Base-by-base conservation (phyloP, 1,140 invertebrate genomes). In the Lethocerus indicus region DNA sequence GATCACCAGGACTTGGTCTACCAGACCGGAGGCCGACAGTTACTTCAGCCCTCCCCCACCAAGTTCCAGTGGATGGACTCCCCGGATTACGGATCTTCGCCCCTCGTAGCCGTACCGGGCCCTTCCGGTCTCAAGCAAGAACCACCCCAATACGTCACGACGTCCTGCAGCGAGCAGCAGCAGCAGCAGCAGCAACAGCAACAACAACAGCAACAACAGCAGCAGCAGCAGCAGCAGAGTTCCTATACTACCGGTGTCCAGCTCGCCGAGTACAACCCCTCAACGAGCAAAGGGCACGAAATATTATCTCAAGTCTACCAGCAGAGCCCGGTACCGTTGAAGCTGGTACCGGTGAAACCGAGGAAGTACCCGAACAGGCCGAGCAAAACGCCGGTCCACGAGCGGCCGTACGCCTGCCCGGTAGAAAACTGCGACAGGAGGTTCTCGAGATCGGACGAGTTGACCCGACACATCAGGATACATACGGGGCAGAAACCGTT, bases 401-500 rank as follows among this genome's bases (percentile, higher is more conserved):
- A 98, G 65, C 71, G 94, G 13, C 95, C 95, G 0, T 98, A 98
- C 69, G 91, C 93, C 16, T 98, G 95, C 65, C 95, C 94, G 0
- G 90, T 97, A 1, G 91, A 96, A 59, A 83, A 83, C 59, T 99
- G 96, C 70, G 94, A 98, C 65, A 72, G 94, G 25, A 73, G 94
- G 44, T 99, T 99, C 67, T 97, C 91, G 12, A 73, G 96, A 47
- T 94, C 88, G 40, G 96, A 99, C 69, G 96, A 99, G 69, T 76
- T 99, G 20, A 98, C 94, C 5, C 74, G 95, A 57, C 95, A 98
- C 67, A 96, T 98, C 55, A 78, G 96, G 41, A 98, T 98, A 55
- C 96, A 99, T 67, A 98, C 95, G 1, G 96, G 96, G 1, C 93
- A 98, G 64, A 98, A 98, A 63, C 95, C 95, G 47, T 99, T 98